Base-by-base conservation (phyloP, 2,888 invertebrate species). In the Sarcophaga subvicina region DNA sequence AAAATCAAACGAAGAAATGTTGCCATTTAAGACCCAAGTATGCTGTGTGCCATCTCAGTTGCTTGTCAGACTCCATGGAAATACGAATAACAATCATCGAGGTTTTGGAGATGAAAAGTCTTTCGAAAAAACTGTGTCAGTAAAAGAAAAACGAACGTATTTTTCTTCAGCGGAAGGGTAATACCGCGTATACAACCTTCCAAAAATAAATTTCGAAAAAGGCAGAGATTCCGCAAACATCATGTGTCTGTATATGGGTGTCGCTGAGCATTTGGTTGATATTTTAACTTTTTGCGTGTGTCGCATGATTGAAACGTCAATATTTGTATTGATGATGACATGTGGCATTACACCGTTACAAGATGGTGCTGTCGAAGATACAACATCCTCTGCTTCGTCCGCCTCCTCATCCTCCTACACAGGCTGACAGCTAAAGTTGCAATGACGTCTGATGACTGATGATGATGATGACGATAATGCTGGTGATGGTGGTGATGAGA, bases 191-290 rank as follows among this genome's bases (percentile, higher is more conserved):
- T 37, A 10, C 3, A 37, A 37, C 37, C 6, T 8, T 27, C 10
- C 45, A 76, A 45, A 45, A 25, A 69, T 14, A 66, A 37, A 45
- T 67, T 60, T 14, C 1, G 4, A 25, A 66, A 14, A 37, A 14
- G 1, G 2, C 11, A 14, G 60, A 72, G 3, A 54, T 59, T 17
- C 4, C 5, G 3, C 3, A 54, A 14, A 47, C 45, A 45, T 20
- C 20, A 91, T 92, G 91, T 92, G 92, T 81, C 86, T 92, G 80
- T 92, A 92, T 71, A 90, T 92, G 89, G 92, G 90, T 49, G 92
- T 90, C 59, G 89, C 89, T 80, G 91, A 90, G 76, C 89, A 91
- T 77, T 88, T 92, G 80, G 88, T 91, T 85, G 92, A 92, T 88
- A 88, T 91, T 88, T 90, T 91, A 75, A 91, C 90, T 77, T 92